Conservation (phyloP, 2,113 vertebrate genomes). For the Erpornis zantholeuca region DNA sequence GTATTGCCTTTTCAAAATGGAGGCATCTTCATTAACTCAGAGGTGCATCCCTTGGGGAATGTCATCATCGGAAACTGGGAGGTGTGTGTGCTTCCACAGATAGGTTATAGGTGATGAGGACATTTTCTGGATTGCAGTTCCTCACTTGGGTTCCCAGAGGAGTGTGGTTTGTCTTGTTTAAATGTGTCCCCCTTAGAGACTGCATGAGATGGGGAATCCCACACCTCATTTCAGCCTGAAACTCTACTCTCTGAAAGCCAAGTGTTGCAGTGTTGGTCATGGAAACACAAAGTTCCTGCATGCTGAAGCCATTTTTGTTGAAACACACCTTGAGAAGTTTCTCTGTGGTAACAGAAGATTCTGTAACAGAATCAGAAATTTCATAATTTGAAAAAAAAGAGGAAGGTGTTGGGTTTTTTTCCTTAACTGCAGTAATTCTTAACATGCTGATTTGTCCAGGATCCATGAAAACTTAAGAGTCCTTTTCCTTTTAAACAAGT, state of each 20-base stretch:
- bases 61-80: neutral
- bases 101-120: neutral
- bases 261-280: neutral
- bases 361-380: neutral
- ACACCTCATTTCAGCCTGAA: neutral
- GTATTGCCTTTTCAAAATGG: neutral
- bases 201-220: neutral
- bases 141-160: neutral
- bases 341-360: neutral
- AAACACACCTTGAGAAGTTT: neutral
- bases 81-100: neutral
- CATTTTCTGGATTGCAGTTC: neutral
- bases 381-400: neutral
- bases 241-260: neutral
- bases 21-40: neutral
- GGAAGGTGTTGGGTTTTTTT: neutral
- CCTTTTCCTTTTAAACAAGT: neutral
- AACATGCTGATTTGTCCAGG: neutral
- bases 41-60: neutral
- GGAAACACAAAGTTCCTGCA: neutral
- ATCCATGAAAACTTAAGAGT: neutral
- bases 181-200: neutral
- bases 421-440: neutral
- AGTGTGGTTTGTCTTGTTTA: neutral
- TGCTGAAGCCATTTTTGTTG: neutral